Conservation (phyloP, 2,113 vertebrate species). For the Lonchura striata region DNA sequence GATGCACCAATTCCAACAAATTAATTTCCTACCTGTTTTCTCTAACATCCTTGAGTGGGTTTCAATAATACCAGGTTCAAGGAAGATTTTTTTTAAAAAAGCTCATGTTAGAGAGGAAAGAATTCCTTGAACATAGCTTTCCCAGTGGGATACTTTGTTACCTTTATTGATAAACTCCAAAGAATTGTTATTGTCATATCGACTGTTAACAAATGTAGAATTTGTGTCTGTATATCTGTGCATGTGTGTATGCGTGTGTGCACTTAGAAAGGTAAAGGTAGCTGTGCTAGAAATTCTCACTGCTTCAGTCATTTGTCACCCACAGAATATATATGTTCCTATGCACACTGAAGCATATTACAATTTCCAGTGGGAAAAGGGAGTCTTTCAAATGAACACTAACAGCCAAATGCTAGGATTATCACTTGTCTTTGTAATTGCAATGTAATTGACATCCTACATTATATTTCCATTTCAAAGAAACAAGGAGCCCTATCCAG, state of each 20-base stretch:
- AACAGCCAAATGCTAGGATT: not conserved
- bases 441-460: conserved; percentile 29
- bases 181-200: not conserved
- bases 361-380: not conserved
- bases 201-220: not conserved
- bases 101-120: not conserved
- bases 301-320: not conserved
- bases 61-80: not conserved
- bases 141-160: not conserved
- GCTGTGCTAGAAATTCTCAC: not conserved
- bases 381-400: not conserved
- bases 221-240: not conserved
- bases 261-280: not conserved
- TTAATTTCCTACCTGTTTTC: not conserved
- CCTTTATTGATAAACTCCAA: not conserved
- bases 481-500: conserved; percentile 6
- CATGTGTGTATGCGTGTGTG: not conserved
- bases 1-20: not conserved
- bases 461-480: conserved; percentile 49
- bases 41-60: not conserved
- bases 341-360: not conserved
- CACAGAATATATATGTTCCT: not conserved
- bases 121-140: not conserved
- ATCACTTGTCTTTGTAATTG: conserved; percentile 36
- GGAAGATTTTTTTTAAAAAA: not conserved